Conservation (phyloP, 1,140 invertebrate species). For the Asobara japonica region DNA sequence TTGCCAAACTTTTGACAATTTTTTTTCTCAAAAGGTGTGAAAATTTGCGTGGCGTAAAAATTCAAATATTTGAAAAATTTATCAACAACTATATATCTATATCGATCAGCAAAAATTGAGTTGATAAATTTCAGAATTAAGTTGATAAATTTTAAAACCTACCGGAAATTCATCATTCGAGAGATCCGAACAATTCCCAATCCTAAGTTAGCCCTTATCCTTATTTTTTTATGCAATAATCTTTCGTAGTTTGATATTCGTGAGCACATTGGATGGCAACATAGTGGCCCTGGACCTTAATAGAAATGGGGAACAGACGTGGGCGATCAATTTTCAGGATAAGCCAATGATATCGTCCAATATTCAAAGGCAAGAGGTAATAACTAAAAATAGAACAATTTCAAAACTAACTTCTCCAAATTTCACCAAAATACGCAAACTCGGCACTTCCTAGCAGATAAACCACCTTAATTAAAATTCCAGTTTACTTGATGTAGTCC, state of each 20-base stretch:
- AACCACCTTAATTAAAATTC: no score
- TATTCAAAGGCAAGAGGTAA: slow-evolving; percentile 84
- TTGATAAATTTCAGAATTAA: neutral
- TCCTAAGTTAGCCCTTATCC: no score
- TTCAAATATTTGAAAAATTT: neutral
- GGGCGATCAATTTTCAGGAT: slow-evolving; percentile 75
- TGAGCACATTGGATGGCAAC: slow-evolving; percentile 89
- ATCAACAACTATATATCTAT: neutral
- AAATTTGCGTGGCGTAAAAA: no score
- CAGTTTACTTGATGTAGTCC: no score
- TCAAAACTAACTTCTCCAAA: slow-evolving; percentile 37
- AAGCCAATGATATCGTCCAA: slow-evolving; percentile 83
- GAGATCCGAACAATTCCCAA: no score
- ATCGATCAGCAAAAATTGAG: neutral
- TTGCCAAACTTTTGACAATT: neutral
- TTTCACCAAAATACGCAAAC: no score
- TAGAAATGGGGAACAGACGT: slow-evolving; percentile 75
- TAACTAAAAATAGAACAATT: neutral
- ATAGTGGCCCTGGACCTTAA: slow-evolving; percentile 79
- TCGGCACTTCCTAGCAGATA: no score
- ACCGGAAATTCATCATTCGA: slow-evolving; percentile 48
- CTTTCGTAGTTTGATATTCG: slow-evolving; percentile 79
- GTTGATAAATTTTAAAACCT: neutral
- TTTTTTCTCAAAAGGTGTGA: neutral
- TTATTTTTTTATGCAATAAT: no score